Base-by-base conservation (phyloP, 2,888 invertebrate species). In the Trissolcus brochymenae region DNA sequence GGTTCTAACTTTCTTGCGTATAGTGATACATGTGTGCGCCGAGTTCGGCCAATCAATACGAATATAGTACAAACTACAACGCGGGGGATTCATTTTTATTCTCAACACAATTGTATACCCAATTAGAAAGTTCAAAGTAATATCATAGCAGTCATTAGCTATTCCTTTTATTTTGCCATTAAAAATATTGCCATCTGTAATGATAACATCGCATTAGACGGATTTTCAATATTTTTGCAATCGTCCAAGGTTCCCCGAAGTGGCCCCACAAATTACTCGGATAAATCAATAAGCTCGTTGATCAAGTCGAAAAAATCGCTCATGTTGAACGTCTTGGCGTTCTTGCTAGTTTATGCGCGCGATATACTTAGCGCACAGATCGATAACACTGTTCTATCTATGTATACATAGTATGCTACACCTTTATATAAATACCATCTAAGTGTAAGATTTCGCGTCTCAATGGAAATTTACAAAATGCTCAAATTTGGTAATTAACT, bases 241-340 rank as follows among this genome's bases (percentile, higher is more conserved):
- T 50, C 35, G 60, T 59, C 29, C 73, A 73, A 73, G 73, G 66
- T 60, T 60, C 61, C 17, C 19, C 19, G 9, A 53, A 55, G 54
- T 55, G 66, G 41, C 46, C 55, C 55, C 55, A 62, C 50, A 71
- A 64, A 54, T 41, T 51, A 25, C 41, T 7, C 55, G 11, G 35
- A n/a, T 53, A 11, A 65, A 64, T 72, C 59, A 66, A 73, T 73
- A 66, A 60, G 71, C 71, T 60, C 73, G 65, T 73, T 73, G 73
- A 73, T 73, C 61, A 50, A 49, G 60, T 7, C 60, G 40, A 14
- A 35, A 51, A 51, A 64, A 66, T 60, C 60, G 60, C 60, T 35
- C 46, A 41, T 50, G 51, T 16, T 53, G 43, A 56, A 55, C 70
- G 29, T 41, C 41, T 56, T 50, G 17, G 46, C 55, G 14, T 43